A percentile compares a stretch with the other conserved stretches of the same genome.
Evolutionary conservation across 2,888 invertebrate species (phyloP).

Genomic region (Eurytoma adleriae): DNA sequence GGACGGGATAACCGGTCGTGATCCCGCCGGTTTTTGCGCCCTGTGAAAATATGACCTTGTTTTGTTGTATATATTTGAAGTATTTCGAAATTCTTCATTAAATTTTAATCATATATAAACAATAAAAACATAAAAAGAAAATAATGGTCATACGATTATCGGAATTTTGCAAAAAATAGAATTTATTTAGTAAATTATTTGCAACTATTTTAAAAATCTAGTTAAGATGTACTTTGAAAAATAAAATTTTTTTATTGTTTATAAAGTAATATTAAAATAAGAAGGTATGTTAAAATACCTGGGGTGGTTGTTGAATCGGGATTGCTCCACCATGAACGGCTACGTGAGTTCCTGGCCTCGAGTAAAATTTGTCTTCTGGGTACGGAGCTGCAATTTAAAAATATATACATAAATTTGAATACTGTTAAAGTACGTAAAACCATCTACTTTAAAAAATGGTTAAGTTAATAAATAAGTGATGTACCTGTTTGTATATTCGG

Average conservation of each 20-base stretch:
- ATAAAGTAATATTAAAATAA: no score
- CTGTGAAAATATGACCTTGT: slow-evolving; percentile 70
- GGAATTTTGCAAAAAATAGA: no score
- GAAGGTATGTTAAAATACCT: slow-evolving; percentile 66
- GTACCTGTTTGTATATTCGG: slow-evolving; percentile 70
- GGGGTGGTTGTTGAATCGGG: slow-evolving; percentile 79
- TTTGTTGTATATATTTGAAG: no score
- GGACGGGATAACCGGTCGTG: slow-evolving; percentile 89
- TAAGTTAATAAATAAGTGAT: no score
- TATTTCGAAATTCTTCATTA: no score
- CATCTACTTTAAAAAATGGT: no score
- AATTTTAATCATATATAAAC: no score
- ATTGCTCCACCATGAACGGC: slow-evolving; percentile 78
- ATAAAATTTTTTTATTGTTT: no score
- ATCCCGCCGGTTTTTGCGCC: slow-evolving; percentile 88
- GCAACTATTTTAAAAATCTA: not conserved
- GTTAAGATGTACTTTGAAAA: not conserved
- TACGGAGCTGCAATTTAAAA: slow-evolving; percentile 64
- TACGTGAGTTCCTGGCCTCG: slow-evolving; percentile 78
- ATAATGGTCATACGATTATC: no score
- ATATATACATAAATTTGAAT: slow-evolving; percentile 2
- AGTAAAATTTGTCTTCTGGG: slow-evolving; percentile 75
- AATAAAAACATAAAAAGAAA: no score
- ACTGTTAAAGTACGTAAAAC: no score
- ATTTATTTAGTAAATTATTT: no score